Evolutionary conservation across 2,888 invertebrate species (phyloP).

Genomic region (Corythucha ciliata): DNA sequence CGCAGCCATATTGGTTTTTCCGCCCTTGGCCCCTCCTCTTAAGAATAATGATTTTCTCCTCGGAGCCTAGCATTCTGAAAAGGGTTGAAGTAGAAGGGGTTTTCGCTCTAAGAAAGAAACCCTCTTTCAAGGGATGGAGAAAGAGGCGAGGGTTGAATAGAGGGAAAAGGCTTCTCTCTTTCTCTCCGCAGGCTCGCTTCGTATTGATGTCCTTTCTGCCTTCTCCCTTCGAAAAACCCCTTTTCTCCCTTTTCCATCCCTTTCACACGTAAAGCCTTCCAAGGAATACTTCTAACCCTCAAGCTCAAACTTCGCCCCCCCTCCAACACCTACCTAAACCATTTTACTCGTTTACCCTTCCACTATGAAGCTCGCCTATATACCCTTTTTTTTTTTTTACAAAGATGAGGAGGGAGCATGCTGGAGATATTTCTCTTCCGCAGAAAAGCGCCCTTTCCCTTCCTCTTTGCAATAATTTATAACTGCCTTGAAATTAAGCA

Average conservation of each 20-base stretch:
- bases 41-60: conserved; percentile 44
- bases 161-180: conserved; percentile 12
- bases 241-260: conserved; percentile 4
- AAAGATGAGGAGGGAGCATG: too few relatives aligned
- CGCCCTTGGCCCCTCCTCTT: conserved; percentile 44
- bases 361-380: too few relatives aligned
- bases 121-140: conserved; percentile 3
- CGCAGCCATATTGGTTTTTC: conserved; percentile 36
- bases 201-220: conserved; percentile 30
- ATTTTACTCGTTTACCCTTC: too few relatives aligned
- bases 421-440: too few relatives aligned
- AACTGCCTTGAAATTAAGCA: background rate
- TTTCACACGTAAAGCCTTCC: background rate
- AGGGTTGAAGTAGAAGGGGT: conserved; percentile 4
- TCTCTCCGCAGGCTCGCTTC: too few relatives aligned
- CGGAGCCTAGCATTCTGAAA: conserved; percentile 36
- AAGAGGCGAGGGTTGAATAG: conserved; percentile 1
- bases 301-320: background rate
- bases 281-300: conserved; percentile 28
- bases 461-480: conserved; percentile 3
- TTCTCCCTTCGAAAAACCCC: too few relatives aligned
- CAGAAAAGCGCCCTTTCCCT: too few relatives aligned
- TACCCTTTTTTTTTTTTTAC: too few relatives aligned
- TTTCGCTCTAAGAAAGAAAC: conserved; percentile 26
- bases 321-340: background rate